Conservation (phyloP, 2,113 vertebrate genomes). For the Megalops atlanticus region DNA sequence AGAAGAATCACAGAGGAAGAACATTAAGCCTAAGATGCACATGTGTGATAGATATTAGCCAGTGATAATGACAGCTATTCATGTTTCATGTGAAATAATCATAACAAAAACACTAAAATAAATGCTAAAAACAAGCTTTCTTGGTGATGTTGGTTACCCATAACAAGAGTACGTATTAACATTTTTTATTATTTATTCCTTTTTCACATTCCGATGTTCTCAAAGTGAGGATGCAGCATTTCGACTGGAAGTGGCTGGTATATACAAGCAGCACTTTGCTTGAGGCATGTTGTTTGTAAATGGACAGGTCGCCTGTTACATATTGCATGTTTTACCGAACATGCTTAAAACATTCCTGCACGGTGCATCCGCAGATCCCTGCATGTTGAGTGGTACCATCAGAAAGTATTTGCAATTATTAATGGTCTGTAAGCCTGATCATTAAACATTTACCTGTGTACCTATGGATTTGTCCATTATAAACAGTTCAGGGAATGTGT, state of each 20-base stretch:
- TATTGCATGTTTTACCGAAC: not conserved
- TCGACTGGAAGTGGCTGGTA: not conserved
- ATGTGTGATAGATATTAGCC: not conserved
- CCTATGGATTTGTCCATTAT: conserved; percentile 40
- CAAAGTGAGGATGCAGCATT: too few relatives aligned
- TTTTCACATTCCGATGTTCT: too few relatives aligned
- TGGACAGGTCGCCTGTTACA: not conserved
- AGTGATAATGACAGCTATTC: not conserved
- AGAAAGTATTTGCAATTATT: conserved; percentile 32
- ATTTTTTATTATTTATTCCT: too few relatives aligned
- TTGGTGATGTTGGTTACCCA: too few relatives aligned
- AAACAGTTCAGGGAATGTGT: conserved; percentile 45
- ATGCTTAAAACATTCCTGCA: conserved; percentile 27
- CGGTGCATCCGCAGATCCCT: not conserved
- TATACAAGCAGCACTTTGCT: not conserved
- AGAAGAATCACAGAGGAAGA: conserved; percentile 26
- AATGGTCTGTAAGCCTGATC: conserved; percentile 40
- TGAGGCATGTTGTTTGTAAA: not conserved
- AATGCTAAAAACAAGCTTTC: too few relatives aligned
- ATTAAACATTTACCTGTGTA: conserved; percentile 52
- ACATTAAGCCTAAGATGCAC: not conserved
- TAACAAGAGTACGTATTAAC: too few relatives aligned
- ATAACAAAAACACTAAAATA: too few relatives aligned
- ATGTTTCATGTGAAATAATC: not conserved
- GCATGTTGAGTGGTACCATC: conserved; percentile 7